Base-by-base conservation (phyloP, 2,113 vertebrate genomes). In the Albula goreensis region DNA sequence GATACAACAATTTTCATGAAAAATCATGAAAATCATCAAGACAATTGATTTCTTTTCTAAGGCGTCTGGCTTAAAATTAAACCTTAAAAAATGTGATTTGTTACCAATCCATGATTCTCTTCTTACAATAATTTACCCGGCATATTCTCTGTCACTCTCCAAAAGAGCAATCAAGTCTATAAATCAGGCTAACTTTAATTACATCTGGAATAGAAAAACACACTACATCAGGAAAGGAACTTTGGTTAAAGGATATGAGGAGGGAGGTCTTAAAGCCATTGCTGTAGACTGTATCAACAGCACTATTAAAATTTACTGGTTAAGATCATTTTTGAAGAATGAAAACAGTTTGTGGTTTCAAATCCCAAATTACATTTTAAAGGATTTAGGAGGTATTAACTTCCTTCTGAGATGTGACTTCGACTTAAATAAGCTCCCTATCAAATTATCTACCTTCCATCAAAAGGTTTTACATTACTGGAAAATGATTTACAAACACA, bases 1-100 rank as follows among this genome's bases (percentile, higher is more conserved):
- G n/a, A n/a, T n/a, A n/a, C n/a, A n/a, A n/a, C n/a, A n/a, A n/a
- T n/a, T n/a, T n/a, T n/a, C n/a, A n/a, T n/a, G n/a, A n/a, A n/a
- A n/a, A n/a, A n/a, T n/a, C n/a, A n/a, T n/a, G n/a, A 84, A 84
- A 52, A 7, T 31, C n/a, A 49, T 84, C 8, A 0, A 70, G 22
- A 2, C 60, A 50, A 85, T 80, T 50, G 50, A 60, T 81, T 57
- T 15, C 5, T 85, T 85, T 66, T 85, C 84, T 2, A 60, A 85
- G 12, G 78, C 78, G 0, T 66, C 57, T 1, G 85, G 78, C 10
- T 81, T 81, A 81, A 25, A 51, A 17, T 19, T 85, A 17, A 17
- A 60, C 57, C 19, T 56, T 31, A 53, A 13, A 56, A 41, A 85
- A 79, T 80, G 84, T 85, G 19, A 85, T 80, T 25, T 31, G 50